Conservation (phyloP, 1,140 invertebrate genomes). For the Bombus difficillimus region DNA sequence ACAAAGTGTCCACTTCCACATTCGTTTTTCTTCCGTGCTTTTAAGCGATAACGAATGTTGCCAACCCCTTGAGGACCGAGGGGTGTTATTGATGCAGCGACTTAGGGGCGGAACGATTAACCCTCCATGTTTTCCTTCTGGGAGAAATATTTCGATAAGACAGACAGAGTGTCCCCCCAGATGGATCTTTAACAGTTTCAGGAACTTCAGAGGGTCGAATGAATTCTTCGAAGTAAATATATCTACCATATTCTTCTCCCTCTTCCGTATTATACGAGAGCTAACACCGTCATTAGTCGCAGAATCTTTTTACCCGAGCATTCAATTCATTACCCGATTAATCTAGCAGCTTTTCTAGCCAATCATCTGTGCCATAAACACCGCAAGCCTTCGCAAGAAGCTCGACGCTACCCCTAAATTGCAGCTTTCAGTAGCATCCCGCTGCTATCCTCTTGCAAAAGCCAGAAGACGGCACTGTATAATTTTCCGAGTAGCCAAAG, state of each 20-base stretch:
- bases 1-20: constrained; percentile 75
- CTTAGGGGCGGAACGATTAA: background rate
- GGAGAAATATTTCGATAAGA: background rate
- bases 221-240: no score
- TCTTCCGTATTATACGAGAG: background rate
- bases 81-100: constrained; percentile 32
- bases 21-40: constrained; percentile 74
- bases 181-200: background rate
- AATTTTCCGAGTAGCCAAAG: background rate
- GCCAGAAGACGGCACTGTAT: background rate
- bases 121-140: constrained; percentile 9
- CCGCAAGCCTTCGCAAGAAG: background rate
- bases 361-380: background rate
- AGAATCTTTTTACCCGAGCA: background rate
- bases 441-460: background rate
- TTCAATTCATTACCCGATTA: background rate
- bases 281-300: background rate
- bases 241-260: no score
- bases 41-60: constrained; percentile 75
- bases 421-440: background rate
- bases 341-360: background rate
- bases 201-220: background rate
- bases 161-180: background rate
- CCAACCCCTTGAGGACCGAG: constrained; percentile 57
- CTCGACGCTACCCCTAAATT: background rate